Percentiles rank a stretch among this genome's conserved stretches.
phyloP scores from a whole-genome alignment of 2,888 invertebrate genomes.

The Oxycera nigricornis region DNA sequence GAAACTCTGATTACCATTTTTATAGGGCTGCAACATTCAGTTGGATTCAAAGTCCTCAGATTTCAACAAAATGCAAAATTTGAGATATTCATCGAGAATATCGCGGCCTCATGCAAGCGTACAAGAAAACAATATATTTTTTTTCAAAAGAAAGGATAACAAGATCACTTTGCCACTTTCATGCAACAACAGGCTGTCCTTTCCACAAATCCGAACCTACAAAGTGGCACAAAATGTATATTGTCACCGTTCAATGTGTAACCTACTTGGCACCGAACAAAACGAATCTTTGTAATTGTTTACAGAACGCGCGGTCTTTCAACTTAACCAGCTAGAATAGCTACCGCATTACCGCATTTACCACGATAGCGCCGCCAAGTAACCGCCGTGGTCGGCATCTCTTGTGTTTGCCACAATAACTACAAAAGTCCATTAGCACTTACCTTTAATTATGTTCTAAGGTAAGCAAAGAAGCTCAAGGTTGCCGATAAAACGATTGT shows the following conservation, averaged over 20 bases:
- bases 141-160: too few relatives aligned
- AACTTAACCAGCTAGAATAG: conserved; percentile 5
- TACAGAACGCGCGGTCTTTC: background rate
- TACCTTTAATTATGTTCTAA: conserved; percentile 42
- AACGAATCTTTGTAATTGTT: conserved; percentile 29
- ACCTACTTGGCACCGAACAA: conserved; percentile 25
- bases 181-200: too few relatives aligned
- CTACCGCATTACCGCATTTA: conserved; percentile 25
- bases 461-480: conserved; percentile 38
- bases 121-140: too few relatives aligned
- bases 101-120: too few relatives aligned
- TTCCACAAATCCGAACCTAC: too few relatives aligned
- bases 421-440: conserved; percentile 42
- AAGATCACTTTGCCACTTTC: too few relatives aligned
- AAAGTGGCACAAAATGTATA: conserved; percentile 34
- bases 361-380: conserved; percentile 1
- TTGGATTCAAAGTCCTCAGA: too few relatives aligned
- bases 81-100: too few relatives aligned
- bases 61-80: too few relatives aligned
- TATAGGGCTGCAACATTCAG: too few relatives aligned
- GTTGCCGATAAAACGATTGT: conserved; percentile 41
- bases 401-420: conserved; percentile 32
- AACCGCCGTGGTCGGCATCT: conserved; percentile 10
- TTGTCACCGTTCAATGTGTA: conserved; percentile 24
- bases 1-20: too few relatives aligned